These are phyloP conservation scores for Leptatherina wallacei DNA, from an alignment of 2,797 vertebrate species.

Conservation along the genomic window DNA sequence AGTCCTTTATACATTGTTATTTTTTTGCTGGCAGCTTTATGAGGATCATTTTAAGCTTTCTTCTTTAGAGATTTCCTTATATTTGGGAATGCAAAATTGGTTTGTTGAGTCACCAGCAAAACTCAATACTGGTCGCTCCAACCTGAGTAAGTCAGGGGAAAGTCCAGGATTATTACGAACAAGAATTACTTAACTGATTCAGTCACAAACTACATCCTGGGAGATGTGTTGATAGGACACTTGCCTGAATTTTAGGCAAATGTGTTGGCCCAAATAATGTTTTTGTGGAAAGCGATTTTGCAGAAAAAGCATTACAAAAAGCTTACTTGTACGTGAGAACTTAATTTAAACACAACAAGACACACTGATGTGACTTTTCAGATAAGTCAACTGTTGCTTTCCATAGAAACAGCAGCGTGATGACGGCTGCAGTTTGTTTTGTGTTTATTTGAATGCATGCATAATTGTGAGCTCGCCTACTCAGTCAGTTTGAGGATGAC, in stretches of 20 bases:
- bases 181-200: conserved; percentile 69
- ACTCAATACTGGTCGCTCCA: conserved; percentile 73
- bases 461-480: conserved; percentile 11
- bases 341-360: conserved; percentile 37
- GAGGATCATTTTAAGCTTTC: conserved; percentile 29
- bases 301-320: not conserved
- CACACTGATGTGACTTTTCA: conserved; percentile 47
- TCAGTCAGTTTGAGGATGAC: conserved; percentile 38
- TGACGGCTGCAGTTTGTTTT: conserved; percentile 24
- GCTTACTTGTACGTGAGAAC: not conserved
- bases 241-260: conserved; percentile 7
- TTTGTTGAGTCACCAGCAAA: conserved; percentile 66
- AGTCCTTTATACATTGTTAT: not conserved
- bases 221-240: conserved; percentile 43
- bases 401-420: conserved; percentile 10
- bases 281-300: not conserved
- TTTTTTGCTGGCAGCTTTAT: conserved; percentile 11
- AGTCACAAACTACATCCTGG: conserved; percentile 49
- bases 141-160: conserved; percentile 80
- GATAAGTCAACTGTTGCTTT: conserved; percentile 15
- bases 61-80: conserved; percentile 52
- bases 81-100: conserved; percentile 58
- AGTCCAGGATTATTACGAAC: conserved; percentile 80
- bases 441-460: conserved; percentile 13
- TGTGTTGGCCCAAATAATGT: conserved; percentile 2